Conservation (phyloP, 2,797 vertebrate species). For the Nyctibius grandis region DNA sequence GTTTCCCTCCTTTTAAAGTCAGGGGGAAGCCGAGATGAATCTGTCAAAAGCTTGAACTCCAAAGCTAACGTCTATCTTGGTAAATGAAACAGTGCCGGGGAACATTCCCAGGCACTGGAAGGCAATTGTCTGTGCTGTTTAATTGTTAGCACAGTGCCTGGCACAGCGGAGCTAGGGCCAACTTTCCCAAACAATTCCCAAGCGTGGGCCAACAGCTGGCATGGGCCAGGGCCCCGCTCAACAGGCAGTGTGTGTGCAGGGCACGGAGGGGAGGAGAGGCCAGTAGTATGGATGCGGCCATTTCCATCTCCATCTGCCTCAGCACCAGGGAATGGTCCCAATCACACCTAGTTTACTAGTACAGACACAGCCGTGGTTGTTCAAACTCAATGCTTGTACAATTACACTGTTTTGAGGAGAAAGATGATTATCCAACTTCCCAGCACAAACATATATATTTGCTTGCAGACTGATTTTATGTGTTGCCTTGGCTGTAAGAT, state of each 20-base stretch:
- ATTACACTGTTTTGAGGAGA: neutral
- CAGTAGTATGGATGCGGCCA: rapidly evolving
- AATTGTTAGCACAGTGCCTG: conserved; percentile 46
- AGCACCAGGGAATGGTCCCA: rapidly evolving
- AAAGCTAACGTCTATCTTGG: conserved; percentile 19
- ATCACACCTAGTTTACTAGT: neutral
- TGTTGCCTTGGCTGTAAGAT: neutral
- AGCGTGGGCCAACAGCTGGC: neutral
- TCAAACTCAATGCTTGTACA: neutral
- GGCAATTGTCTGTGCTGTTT: conserved; percentile 25
- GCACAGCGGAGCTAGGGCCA: neutral
- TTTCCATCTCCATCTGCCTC: neutral
- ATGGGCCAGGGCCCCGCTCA: neutral
- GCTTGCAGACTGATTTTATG: neutral
- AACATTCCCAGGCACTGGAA: conserved; percentile 11
- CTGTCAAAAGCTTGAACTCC: conserved; percentile 22
- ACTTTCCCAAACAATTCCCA: conserved; percentile 42
- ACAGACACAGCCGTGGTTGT: neutral
- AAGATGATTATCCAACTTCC: neutral
- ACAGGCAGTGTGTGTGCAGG: neutral
- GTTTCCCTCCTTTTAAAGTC: conserved; percentile 1
- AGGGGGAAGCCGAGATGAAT: neutral
- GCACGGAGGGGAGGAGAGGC: neutral
- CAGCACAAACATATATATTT: neutral
- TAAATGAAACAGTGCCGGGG: neutral